phyloP scores from a whole-genome alignment of 1,140 invertebrate genomes.

The Aphelenchoides avenae region DNA sequence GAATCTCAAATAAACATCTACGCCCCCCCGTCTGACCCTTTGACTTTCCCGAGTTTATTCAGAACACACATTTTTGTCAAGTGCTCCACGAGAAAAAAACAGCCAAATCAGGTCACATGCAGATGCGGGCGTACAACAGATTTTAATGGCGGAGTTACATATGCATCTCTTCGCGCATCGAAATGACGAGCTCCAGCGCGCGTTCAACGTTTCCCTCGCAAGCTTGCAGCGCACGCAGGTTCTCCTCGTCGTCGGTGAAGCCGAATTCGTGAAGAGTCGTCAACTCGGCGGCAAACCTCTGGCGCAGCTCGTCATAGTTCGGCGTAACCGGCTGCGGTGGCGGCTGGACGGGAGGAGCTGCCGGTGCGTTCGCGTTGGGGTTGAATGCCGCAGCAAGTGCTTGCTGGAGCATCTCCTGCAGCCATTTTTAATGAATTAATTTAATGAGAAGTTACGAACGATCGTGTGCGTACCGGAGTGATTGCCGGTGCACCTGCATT shows the following conservation, averaged over 20 bases:
- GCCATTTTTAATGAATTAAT: not conserved
- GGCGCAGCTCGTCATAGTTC: conserved; percentile 5
- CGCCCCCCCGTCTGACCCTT: too few species aligned
- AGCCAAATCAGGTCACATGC: too few species aligned
- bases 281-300: conserved; percentile 5
- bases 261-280: conserved; percentile 13
- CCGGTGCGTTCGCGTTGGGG: not conserved
- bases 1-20: too few species aligned
- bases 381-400: not conserved
- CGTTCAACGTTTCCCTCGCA: conserved; percentile 12
- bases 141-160: too few species aligned
- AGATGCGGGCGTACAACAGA: too few species aligned
- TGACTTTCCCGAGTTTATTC: too few species aligned
- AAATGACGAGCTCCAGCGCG: conserved; percentile 18
- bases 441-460: not conserved
- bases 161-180: conserved; percentile 16
- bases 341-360: not conserved
- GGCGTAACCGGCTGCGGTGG: conserved; percentile 5
- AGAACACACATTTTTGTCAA: too few species aligned
- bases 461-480: not conserved
- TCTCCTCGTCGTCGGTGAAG: conserved; percentile 18
- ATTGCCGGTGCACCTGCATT: not conserved
- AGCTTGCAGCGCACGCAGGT: conserved; percentile 18
- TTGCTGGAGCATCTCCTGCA: not conserved
- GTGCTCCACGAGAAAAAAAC: too few species aligned